These are phyloP conservation scores for Ailuropoda melanoleuca DNA, from an alignment of 2,113 vertebrate genomes.

Conservation along the genomic window DNA sequence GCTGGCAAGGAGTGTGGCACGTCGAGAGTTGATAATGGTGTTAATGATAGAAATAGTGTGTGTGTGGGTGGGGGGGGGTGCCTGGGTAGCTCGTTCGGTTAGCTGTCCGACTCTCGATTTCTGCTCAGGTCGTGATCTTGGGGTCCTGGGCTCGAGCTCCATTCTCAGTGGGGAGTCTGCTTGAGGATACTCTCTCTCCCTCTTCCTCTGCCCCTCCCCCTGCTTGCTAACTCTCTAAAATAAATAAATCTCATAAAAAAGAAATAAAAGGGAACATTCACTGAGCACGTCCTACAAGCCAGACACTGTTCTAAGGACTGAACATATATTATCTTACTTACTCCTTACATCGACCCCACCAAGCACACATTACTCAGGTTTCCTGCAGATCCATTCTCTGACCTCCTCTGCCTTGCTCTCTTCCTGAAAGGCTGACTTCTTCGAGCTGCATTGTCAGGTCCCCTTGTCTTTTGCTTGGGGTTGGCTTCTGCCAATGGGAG, in stretches of 20 bases:
- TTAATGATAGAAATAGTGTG: background rate
- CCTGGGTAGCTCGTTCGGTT: background rate
- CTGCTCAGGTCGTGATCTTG: background rate
- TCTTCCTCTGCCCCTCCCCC: background rate
- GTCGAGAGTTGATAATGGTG: accelerated
- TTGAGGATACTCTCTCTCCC: background rate
- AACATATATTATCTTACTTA: too few relatives aligned
- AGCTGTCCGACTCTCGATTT: background rate
- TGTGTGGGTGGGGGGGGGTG: too few relatives aligned
- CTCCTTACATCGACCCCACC: background rate
- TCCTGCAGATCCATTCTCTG: too few relatives aligned
- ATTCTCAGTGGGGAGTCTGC: background rate
- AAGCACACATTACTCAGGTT: background rate
- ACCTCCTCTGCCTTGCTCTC: background rate
- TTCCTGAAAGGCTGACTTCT: background rate
- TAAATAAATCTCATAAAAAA: background rate
- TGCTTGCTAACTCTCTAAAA: background rate
- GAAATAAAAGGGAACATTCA: background rate
- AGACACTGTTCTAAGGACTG: background rate
- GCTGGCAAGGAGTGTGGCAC: background rate
- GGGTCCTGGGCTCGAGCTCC: background rate
- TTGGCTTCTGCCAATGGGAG: background rate
- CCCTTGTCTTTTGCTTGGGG: background rate
- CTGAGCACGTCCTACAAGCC: background rate
- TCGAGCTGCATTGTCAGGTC: background rate